Percentiles rank a stretch among this genome's conserved stretches.
Conservation (phyloP, 2,888 invertebrate genomes). For the Leptarthrus brevirostris region DNA sequence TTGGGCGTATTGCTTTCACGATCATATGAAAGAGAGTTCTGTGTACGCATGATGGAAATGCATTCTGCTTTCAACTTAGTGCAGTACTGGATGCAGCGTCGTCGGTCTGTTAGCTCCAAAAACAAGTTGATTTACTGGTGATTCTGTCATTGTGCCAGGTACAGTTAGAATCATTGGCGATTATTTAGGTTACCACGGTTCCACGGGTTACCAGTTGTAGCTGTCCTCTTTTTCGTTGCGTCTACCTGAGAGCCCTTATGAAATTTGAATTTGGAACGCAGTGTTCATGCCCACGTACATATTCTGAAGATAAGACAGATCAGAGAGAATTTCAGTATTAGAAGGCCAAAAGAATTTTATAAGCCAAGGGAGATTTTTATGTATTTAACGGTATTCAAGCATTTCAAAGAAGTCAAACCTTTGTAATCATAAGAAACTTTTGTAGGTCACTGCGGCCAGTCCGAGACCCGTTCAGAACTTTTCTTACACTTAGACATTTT, state of each 20-base stretch:
- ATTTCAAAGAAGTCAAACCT: too few relatives aligned
- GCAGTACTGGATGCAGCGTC: background rate
- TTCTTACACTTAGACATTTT: background rate
- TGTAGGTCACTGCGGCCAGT: background rate
- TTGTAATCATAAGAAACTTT: background rate
- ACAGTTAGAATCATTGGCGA: conserved; percentile 28
- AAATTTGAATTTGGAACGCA: background rate
- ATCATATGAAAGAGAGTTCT: background rate
- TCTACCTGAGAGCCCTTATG: conserved; percentile 11
- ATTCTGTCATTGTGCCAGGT: conserved; percentile 16
- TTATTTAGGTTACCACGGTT: conserved; percentile 30
- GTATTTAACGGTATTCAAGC: conserved; percentile 2
- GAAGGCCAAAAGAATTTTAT: background rate
- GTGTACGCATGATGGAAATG: background rate
- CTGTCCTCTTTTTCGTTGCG: background rate
- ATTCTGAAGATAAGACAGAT: background rate
- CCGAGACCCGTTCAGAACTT: background rate
- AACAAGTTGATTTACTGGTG: conserved; percentile 15
- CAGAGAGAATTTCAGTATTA: background rate
- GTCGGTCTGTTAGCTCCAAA: conserved; percentile 8
- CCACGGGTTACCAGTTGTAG: background rate
- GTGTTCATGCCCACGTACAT: background rate
- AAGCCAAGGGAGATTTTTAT: background rate
- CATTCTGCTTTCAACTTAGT: background rate
- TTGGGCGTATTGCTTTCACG: background rate